A percentile compares a stretch with the other conserved stretches of the same genome.
Conservation (phyloP, 2,113 vertebrate genomes). For the Corythaeola cristata region DNA sequence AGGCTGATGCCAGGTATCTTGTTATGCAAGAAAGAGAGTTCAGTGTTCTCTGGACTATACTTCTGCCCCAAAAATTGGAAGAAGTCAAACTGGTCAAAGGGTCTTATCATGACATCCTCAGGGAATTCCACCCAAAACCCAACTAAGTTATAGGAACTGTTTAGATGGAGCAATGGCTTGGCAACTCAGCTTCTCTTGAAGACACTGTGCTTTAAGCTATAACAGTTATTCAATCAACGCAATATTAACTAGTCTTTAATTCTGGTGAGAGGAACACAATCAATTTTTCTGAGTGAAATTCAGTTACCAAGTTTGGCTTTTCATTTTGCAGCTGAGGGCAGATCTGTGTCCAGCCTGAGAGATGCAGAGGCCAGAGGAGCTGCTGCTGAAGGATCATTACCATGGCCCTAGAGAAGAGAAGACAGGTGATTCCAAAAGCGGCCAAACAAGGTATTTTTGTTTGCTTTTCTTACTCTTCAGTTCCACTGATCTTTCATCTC, state of each 20-base stretch:
- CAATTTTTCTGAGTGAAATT: not conserved
- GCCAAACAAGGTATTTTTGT: not conserved
- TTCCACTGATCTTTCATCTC: not conserved
- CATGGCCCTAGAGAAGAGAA: not conserved
- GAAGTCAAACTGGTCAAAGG: not conserved
- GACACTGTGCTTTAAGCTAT: not conserved
- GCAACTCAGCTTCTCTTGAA: not conserved
- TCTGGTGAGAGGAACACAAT: not conserved
- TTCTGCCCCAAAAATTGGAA: not conserved
- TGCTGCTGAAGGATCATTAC: not conserved
- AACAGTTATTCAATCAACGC: not conserved
- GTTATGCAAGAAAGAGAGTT: not conserved
- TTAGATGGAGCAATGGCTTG: not conserved
- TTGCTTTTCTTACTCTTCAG: not conserved
- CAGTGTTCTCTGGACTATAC: not conserved
- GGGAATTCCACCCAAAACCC: not conserved
- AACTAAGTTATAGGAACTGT: not conserved
- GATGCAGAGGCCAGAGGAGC: not conserved
- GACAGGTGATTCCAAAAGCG: fast-evolving
- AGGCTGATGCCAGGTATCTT: not conserved
- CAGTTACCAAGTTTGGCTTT: not conserved
- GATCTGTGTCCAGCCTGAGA: not conserved
- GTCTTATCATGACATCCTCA: not conserved
- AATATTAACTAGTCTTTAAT: not conserved
- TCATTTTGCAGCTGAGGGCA: not conserved